Evolutionary conservation across 2,797 vertebrate genomes (phyloP), one percentile per base, ranked within the genome.

Genomic region (Dermochelys coriacea): DNA sequence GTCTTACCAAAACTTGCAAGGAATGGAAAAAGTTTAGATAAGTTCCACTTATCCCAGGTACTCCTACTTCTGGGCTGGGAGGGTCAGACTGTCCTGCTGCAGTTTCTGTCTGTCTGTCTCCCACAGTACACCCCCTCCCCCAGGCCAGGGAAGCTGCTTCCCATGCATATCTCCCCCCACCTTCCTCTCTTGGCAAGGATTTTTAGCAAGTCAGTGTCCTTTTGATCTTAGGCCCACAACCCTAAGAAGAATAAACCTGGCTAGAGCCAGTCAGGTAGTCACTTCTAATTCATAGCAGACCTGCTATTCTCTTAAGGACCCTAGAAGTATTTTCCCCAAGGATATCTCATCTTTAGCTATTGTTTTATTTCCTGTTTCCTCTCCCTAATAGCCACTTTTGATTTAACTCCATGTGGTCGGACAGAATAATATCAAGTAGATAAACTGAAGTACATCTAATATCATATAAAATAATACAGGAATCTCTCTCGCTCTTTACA

Each of bases 141-240:
- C 59, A 81, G 23, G 1, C 55, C 25, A 57, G 80, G 84, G 15
- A n/a, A 31, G 50, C 88, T 55, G 52, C 45, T 59, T 47, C 15
- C 45, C 57, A 25, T 79, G 16, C 27, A 37, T n/a, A 8, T 52
- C 29, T 55, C 4, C 52, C 81, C 89, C 50, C 16, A 55, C 82
- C 84, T 64, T 83, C 85, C 78, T 85, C 83, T 84, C 78, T 93
- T 37, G 85, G 45, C 87, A 91, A 82, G 75, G 81, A 55, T 6
- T 81, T 29, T 90, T 90, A 90, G 79, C 27, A 77, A 84, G 81
- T 34, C 88, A 47, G 55, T 89, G 79, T 15, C 1, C 2, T 77
- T 80, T 97, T 89, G 23, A 89, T 81, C 31, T 74, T 85, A 91
- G 89, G 34, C n/a, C 79, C 50, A 45, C 49, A 49, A 27, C 37